These are phyloP conservation scores for Anthopleura sola DNA, from an alignment of 64 coral and sea anemone species.

Conservation along the genomic window DNA sequence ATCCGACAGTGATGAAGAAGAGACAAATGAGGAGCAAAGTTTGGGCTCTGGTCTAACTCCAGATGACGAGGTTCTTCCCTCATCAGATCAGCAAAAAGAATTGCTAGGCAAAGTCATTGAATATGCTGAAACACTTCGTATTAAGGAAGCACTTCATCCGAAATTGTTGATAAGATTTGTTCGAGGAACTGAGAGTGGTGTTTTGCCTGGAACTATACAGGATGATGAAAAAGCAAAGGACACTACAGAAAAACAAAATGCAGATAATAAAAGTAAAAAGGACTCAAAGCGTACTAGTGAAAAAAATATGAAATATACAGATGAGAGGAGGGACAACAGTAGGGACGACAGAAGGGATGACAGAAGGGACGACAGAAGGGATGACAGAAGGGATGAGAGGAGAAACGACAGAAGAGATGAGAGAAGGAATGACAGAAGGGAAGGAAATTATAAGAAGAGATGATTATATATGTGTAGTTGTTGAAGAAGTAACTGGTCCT, in stretches of 20 bases:
- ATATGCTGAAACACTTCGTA: constrained; percentile 85
- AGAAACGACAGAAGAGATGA: background rate
- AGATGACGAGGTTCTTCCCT: constrained; percentile 61
- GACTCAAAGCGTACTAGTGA: background rate
- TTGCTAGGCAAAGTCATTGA: constrained; percentile 81
- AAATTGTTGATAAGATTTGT: constrained; percentile 89
- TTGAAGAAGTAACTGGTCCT: too few relatives aligned
- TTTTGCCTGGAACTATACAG: constrained; percentile 76
- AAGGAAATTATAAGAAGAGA: background rate
- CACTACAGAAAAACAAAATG: background rate
- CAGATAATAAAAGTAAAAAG: background rate
- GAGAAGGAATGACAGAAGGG: background rate
- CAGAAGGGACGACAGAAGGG: background rate
- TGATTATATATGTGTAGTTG: background rate
- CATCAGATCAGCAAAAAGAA: constrained; percentile 70
- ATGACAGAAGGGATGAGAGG: background rate
- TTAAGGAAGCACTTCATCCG: constrained; percentile 49
- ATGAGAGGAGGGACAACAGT: background rate
- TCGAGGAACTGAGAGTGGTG: constrained; percentile 51
- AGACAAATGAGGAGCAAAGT: constrained; percentile 32
- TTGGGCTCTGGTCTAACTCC: constrained; percentile 18
- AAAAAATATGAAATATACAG: background rate
- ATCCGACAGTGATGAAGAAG: constrained; percentile 84
- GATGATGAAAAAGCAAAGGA: background rate
- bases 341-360: background rate